These are phyloP conservation scores for Carterocephalus palaemon DNA, from an alignment of 2,888 invertebrate genomes.

Conservation along the genomic window DNA sequence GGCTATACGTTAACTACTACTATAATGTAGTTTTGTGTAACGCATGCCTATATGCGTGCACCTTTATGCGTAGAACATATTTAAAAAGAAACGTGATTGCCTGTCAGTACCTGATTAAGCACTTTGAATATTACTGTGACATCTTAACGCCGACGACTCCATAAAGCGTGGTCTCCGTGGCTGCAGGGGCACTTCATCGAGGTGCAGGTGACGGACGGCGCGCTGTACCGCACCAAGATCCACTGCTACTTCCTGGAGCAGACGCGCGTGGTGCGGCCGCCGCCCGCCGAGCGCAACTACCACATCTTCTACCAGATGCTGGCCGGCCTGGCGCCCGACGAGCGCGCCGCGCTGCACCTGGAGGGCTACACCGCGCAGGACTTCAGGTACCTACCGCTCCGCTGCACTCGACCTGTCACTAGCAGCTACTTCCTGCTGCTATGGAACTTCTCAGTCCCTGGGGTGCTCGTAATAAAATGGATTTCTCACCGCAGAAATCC, in stretches of 20 bases:
- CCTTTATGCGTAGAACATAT: background rate
- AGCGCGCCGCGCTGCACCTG: constrained; percentile 90
- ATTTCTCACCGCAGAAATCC: no score
- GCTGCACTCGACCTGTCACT: no score
- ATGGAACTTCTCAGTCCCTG: no score
- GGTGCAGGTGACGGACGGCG: constrained; percentile 96
- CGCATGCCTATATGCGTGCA: no score
- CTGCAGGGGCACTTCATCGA: constrained; percentile 95
- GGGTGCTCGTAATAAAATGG: no score
- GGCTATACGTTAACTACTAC: no score
- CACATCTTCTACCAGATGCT: constrained; percentile 98
- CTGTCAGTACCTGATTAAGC: background rate
- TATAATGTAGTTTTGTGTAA: no score
- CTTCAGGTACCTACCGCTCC: constrained; percentile 87
- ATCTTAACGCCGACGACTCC: background rate
- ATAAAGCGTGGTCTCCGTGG: constrained; percentile 31
- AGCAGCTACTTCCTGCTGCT: no score
- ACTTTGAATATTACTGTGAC: no score
- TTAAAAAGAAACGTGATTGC: background rate
- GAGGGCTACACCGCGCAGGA: constrained; percentile 91
- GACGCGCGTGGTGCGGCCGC: constrained; percentile 91
- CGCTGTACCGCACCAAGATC: constrained; percentile 95
- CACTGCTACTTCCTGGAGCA: constrained; percentile 97
- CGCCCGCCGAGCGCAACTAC: constrained; percentile 94
- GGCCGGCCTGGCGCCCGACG: constrained; percentile 92